phyloP scores from a whole-genome alignment of 2,888 invertebrate genomes.

The Ophion ellenae region DNA sequence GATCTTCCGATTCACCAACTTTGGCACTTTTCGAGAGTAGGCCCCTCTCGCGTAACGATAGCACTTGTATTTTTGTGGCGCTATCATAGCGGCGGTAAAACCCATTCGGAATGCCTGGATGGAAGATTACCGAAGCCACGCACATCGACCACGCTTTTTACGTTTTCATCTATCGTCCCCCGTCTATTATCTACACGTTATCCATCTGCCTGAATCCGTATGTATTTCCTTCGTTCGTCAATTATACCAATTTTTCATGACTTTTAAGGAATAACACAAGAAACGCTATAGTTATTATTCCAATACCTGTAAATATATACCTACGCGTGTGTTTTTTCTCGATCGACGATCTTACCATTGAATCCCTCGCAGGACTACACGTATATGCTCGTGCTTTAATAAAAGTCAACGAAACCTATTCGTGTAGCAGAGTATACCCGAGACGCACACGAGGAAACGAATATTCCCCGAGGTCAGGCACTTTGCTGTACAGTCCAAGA shows the following conservation, averaged over 20 bases:
- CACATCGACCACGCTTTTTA: too few relatives aligned
- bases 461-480: slow-evolving; percentile 51
- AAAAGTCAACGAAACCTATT: slow-evolving; percentile 51
- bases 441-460: slow-evolving; percentile 50
- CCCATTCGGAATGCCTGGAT: background rate
- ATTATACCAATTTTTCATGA: too few relatives aligned
- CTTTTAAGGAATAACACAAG: too few relatives aligned
- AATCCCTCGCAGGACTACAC: slow-evolving; percentile 25
- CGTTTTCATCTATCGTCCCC: too few relatives aligned
- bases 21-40: background rate
- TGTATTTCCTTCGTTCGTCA: too few relatives aligned
- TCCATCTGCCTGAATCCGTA: too few relatives aligned
- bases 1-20: background rate
- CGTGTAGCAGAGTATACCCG: background rate
- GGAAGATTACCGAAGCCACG: too few relatives aligned
- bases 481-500: slow-evolving; percentile 43
- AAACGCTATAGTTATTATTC: too few relatives aligned
- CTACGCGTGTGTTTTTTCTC: background rate
- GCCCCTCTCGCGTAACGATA: background rate
- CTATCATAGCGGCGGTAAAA: background rate
- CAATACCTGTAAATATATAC: too few relatives aligned
- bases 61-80: background rate
- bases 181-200: too few relatives aligned
- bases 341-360: slow-evolving; percentile 51
- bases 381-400: slow-evolving; percentile 44